phyloP scores from a whole-genome alignment of 2,797 vertebrate species.

The Cercopithecus diana region DNA sequence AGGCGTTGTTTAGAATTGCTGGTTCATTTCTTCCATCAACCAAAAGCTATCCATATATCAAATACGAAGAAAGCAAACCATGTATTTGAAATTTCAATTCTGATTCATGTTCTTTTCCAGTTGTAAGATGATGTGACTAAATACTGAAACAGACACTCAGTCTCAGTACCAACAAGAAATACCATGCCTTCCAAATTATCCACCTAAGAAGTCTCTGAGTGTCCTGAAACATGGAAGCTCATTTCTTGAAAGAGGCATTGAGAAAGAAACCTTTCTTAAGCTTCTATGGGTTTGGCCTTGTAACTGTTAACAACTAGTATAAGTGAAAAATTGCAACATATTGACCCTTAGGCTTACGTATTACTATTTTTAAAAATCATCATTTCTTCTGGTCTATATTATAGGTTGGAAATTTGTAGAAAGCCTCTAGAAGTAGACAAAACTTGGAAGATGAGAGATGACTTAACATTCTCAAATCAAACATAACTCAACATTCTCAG shows the following conservation, averaged over 20 bases:
- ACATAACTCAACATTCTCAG: neutral
- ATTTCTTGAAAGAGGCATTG: neutral
- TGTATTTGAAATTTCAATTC: neutral
- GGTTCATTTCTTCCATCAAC: neutral
- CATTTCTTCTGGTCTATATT: neutral
- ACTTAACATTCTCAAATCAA: neutral
- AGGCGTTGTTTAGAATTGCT: neutral
- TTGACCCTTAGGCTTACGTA: neutral
- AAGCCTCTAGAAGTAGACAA: neutral
- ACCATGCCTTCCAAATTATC: neutral
- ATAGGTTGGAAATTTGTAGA: neutral
- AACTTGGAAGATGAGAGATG: neutral
- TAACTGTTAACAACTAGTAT: neutral
- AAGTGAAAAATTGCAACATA: neutral
- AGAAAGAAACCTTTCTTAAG: neutral
- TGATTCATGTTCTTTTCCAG: neutral
- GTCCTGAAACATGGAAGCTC: neutral
- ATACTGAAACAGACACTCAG: neutral
- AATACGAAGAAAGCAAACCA: neutral
- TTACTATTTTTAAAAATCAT: neutral
- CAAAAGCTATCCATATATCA: neutral
- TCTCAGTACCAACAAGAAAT: neutral
- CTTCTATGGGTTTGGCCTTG: neutral
- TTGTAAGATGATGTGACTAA: neutral
- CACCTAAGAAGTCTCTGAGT: neutral